Percentiles rank a stretch among this genome's conserved stretches.
These are phyloP conservation scores for Limonius californicus DNA, from an alignment of 1,140 invertebrate species.

Conservation along the genomic window DNA sequence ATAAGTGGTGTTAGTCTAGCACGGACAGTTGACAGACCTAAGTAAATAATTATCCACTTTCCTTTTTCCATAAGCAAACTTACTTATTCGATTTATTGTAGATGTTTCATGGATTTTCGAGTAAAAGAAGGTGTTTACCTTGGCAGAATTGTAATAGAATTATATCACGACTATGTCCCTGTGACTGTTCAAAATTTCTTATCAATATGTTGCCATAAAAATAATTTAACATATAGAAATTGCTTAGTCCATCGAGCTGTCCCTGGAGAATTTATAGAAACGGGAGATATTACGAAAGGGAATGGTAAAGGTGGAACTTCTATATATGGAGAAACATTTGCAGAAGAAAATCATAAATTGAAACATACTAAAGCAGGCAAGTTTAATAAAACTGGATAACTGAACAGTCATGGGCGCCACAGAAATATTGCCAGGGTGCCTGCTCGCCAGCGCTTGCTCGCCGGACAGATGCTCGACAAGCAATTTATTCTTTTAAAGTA, in stretches of 20 bases:
- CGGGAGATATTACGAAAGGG: slow-evolving; percentile 64
- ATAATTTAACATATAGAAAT: slow-evolving; percentile 43
- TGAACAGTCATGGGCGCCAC: too few relatives aligned
- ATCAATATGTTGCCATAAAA: slow-evolving; percentile 52
- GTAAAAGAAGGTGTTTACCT: slow-evolving; percentile 41
- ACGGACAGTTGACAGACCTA: too few relatives aligned
- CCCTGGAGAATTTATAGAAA: slow-evolving; percentile 52
- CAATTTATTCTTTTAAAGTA: too few relatives aligned
- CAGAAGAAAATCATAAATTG: slow-evolving; percentile 67
- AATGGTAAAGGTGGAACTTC: slow-evolving; percentile 69
- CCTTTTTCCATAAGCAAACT: too few relatives aligned
- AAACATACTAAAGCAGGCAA: slow-evolving; percentile 61
- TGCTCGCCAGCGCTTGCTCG: too few relatives aligned
- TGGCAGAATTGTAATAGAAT: slow-evolving; percentile 54
- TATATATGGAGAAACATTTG: slow-evolving; percentile 67
- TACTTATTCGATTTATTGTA: too few relatives aligned
- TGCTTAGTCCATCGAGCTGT: slow-evolving; percentile 51
- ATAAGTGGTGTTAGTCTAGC: too few relatives aligned
- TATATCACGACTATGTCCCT: slow-evolving; percentile 60
- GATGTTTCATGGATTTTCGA: slow-evolving; percentile 42
- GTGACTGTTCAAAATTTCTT: slow-evolving; percentile 64
- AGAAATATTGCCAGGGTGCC: too few relatives aligned
- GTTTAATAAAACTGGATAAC: too few relatives aligned
- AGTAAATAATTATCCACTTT: too few relatives aligned
- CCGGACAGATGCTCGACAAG: too few relatives aligned